Evolutionary conservation across 2,797 vertebrate genomes (phyloP).

Genomic region (Nothura maculosa): DNA sequence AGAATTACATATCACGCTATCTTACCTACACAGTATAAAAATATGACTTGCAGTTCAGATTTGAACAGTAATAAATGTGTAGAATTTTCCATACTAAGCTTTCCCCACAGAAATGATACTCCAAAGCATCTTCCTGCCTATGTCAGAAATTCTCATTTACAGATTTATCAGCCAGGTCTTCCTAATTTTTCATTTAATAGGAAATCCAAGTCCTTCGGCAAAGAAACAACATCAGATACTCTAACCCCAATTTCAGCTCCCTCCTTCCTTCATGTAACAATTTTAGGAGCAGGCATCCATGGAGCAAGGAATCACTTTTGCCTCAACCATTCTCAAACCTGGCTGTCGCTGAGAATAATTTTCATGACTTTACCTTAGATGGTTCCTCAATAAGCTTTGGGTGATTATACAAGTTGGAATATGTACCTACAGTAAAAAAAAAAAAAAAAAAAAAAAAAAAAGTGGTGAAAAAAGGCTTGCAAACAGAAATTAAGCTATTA

Average conservation of each 20-base stretch:
- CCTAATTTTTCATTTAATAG: neutral
- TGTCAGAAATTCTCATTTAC: neutral
- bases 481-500: neutral
- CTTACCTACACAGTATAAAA: neutral
- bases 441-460: neutral
- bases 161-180: neutral
- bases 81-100: neutral
- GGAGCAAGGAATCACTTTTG: neutral
- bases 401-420: slow-evolving; percentile 96
- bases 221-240: neutral
- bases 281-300: neutral
- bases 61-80: neutral
- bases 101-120: neutral
- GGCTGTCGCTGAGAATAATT: neutral
- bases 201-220: neutral
- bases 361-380: slow-evolving; percentile 84
- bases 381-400: slow-evolving; percentile 93
- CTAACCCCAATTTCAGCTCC: neutral
- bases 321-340: neutral
- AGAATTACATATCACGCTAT: neutral
- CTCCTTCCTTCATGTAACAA: neutral
- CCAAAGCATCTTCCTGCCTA: neutral
- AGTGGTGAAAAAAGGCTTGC: neutral
- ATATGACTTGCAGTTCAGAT: neutral
- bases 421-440: slow-evolving; percentile 86